Evolutionary conservation across 1,140 invertebrate genomes (phyloP), one percentile per base, ranked within the genome.

Genomic region (Geopemphigus sp.): DNA sequence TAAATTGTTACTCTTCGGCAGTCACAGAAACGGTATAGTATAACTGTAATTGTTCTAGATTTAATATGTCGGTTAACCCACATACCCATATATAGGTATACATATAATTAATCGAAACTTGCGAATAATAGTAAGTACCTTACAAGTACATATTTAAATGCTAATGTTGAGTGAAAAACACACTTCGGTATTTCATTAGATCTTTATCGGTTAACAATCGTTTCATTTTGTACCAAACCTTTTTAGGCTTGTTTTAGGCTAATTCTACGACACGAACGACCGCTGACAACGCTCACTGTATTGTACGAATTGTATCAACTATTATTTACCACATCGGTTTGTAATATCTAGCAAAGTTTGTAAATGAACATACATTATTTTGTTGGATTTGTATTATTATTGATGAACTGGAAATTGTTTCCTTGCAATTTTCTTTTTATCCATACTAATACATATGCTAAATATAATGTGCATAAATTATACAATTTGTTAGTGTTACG

Each of bases 381-480:
- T 14, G 1, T 24, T 59, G 22, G 10, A 59, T 59, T 12, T 50
- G 45, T 68, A 26, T 68, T 68, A 72, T 12, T 54, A 72, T 54
- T 29, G 17, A 8, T 72, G 50, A 72, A 0, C 26, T 50, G 57
- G 50, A 50, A 63, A 78, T 78, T 63, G 74, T 26, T 63, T 78
- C 74, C 74, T 78, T 78, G 57, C 74, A 63, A 78, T 78, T 63
- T 17, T 61, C 74, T 78, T 61, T 12, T 61, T 17, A 8, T 8
- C 11, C 5, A 12, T 72, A 68, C 1, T 68, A 50, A 50, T 50
- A 50, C 22, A 17, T 8, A 39, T 61, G 5, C 5, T 4, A 17
- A n/a, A 19, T 19, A 54, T 19, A 19, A 54, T 54, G 5, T 54
- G 53, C 15, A 39, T 39, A 39, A 39, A 39, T 39, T 39, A 39